Percentiles rank a stretch among this genome's conserved stretches.
Evolutionary conservation across 2,888 invertebrate species (phyloP).

Genomic region (Catocala nupta): DNA sequence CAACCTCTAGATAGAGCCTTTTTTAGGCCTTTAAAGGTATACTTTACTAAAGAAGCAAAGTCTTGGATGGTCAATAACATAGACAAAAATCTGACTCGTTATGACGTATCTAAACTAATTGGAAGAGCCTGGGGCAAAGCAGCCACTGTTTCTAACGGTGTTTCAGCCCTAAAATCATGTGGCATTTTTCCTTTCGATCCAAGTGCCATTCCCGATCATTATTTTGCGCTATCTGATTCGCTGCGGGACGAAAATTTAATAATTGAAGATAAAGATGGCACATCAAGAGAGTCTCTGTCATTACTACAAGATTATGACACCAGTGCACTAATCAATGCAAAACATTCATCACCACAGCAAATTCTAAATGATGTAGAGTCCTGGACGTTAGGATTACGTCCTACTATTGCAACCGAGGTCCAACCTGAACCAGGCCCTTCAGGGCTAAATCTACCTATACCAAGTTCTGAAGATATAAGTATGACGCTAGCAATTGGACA

Average conservation of each 20-base stretch:
- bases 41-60: conserved; percentile 9
- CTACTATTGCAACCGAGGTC: too few species aligned
- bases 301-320: background rate
- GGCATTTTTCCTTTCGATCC: conserved; percentile 12
- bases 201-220: conserved; percentile 8
- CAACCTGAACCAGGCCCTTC: too few species aligned
- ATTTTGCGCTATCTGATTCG: conserved; percentile 6
- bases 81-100: conserved; percentile 3
- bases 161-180: conserved; percentile 7
- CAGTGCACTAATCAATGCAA: background rate
- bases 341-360: background rate
- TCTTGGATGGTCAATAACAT: conserved; percentile 7
- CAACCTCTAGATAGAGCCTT: conserved; percentile 13
- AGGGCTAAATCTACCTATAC: too few species aligned
- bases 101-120: conserved; percentile 10
- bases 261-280: background rate
- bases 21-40: conserved; percentile 14
- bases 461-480: too few species aligned
- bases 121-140: conserved; percentile 13
- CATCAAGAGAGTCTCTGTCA: too few species aligned
- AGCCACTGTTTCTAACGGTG: conserved; percentile 6
- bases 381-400: too few species aligned
- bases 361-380: too few species aligned
- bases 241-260: background rate
- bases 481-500: too few species aligned